Conservation (phyloP, 2,113 vertebrate species). For the Cichladusa arquata region DNA sequence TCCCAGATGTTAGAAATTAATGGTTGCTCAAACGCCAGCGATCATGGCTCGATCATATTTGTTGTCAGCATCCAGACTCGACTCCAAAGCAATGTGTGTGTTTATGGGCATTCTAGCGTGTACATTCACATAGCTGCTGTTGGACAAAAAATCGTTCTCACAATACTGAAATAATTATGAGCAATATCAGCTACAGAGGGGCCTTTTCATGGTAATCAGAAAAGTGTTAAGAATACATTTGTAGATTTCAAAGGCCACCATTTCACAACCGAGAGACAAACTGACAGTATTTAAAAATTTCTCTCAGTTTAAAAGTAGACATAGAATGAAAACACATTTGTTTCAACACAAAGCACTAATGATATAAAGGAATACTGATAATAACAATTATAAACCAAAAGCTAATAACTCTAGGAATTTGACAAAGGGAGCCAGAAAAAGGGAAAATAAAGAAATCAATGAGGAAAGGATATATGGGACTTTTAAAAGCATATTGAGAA, state of each 20-base stretch:
- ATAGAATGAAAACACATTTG: conserved; percentile 29
- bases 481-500: conserved; percentile 34
- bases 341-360: conserved; percentile 48
- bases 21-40: background rate
- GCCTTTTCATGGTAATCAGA: background rate
- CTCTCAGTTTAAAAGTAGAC: conserved; percentile 17
- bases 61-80: background rate
- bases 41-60: background rate
- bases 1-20: conserved; percentile 44
- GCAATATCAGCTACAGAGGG: conserved; percentile 30
- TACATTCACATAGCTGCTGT: background rate
- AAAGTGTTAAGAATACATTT: background rate
- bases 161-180: conserved; percentile 8
- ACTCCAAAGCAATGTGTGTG: background rate
- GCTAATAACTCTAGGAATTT: conserved; percentile 11
- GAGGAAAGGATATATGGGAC: conserved; percentile 1
- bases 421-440: conserved; percentile 14
- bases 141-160: background rate
- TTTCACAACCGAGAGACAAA: background rate
- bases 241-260: conserved; percentile 38
- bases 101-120: background rate
- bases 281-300: conserved; percentile 6
- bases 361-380: conserved; percentile 44
- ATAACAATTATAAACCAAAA: conserved; percentile 41
- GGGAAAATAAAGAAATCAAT: background rate